phyloP scores from a whole-genome alignment of 2,888 invertebrate species.

The Fissipunctia ypsillon region DNA sequence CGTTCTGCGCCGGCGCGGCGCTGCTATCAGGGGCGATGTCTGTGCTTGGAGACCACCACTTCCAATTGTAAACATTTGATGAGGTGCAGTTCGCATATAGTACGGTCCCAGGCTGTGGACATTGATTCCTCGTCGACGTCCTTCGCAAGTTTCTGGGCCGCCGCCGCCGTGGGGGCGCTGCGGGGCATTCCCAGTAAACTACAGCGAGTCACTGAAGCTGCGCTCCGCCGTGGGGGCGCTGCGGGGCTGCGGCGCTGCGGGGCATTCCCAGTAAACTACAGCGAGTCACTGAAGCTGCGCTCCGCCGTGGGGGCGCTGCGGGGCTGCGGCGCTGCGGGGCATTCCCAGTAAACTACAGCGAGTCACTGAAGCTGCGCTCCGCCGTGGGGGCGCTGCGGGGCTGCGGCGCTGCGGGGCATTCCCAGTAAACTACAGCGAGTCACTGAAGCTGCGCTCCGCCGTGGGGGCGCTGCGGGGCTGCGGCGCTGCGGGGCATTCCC shows the following conservation, averaged over 20 bases:
- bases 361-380: background rate
- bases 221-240: background rate
- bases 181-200: too few relatives aligned
- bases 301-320: background rate
- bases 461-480: background rate
- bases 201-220: background rate
- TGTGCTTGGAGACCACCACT: too few relatives aligned
- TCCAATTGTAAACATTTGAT: too few relatives aligned
- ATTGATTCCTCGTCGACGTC: too few relatives aligned
- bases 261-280: background rate
- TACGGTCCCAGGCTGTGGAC: too few relatives aligned
- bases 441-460: background rate
- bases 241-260: background rate
- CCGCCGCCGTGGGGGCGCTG: background rate
- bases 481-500: too few relatives aligned
- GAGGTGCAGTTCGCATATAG: too few relatives aligned
- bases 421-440: background rate
- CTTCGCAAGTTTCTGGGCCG: background rate
- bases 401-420: too few relatives aligned
- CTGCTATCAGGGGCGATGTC: too few relatives aligned
- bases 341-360: background rate
- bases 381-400: background rate
- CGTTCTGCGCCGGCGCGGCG: too few relatives aligned
- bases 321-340: too few relatives aligned
- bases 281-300: background rate